Evolutionary conservation across 2,797 vertebrate species (phyloP), one percentile per base, ranked within the genome.

Genomic region (Eurystomus glaucurus): DNA sequence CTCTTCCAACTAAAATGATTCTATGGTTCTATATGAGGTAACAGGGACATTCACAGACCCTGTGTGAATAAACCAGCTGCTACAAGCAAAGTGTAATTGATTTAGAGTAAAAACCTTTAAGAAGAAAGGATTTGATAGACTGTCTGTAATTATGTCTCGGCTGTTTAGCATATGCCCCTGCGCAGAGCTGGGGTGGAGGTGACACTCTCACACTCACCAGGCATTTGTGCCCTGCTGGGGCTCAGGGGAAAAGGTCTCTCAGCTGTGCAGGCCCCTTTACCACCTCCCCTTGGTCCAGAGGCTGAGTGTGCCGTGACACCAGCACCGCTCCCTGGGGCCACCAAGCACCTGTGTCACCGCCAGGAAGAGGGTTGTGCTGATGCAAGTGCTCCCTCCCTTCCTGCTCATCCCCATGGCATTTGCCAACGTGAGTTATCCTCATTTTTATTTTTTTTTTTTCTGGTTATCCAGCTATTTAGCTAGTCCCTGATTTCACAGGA

Each of bases 301-400:
- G 8, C 1, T 0, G 0, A 79, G 39, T 93, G 35, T 65, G 69
- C 14, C 46, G 55, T 74, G 90, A 90, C 75, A 94, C 22, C 39
- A 48, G n/a, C 21, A 31, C n/a, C 48, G 21, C 9, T 90, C 61
- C 95, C 88, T 71, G 76, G 35, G 75, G 61, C 0, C 5, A 62
- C 41, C 58, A 91, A 92, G 85, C 86, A 74, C 72, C 88, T 72
- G 62, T 96, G 90, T 62, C 89, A 87, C 70, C 85, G 86, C 77
- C 72, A 85, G 66, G 79, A 65, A 70, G 31, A 2, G 57, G 64
- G 23, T 16, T 75, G 46, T 23, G 87, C 51, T 92, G 48, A 69
- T 85, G 29, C 46, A 72, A 89, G 77, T 31, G 17, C 55, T 29
- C 35, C 80, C 85, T 79, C 15, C 33, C 19, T 66, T 46, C 39